Evolutionary conservation across 92 coral and sea anemone species (phyloP), one percentile per base, ranked within the genome.

Genomic region (Palythoa grandiflora): DNA sequence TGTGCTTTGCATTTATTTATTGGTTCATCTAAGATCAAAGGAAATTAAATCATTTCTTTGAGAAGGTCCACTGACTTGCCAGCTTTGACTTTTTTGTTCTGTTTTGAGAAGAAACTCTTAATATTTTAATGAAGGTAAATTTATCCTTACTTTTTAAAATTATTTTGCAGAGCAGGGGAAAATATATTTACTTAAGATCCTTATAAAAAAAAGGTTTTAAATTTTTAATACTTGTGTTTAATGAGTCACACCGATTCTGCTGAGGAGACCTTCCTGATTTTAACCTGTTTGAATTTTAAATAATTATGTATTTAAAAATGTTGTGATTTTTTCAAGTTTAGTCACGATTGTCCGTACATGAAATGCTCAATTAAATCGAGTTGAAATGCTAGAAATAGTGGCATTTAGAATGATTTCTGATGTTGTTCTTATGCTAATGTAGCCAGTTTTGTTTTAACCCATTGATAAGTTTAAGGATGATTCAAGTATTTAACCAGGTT

Each of bases 81-180:
- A 37, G 59, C 86, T 47, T 48, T 51, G 61, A 16, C 17, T 59
- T 79, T 40, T 15, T 51, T 54, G 16, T 50, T 53, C n/a, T 63
- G 70, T 63, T 63, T 63, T 63, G 20, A 63, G 28, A 47, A 44
- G 75, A 40, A 65, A 19, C 60, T 44, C 6, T 21, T 15, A 21
- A 11, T 65, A 11, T 61, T 57, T 52, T 11, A 63, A 44, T 47
- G 75, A 65, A 81, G 73, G 75, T 81, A 81, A 80, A 81, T 11
- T 28, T 36, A 28, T 35, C 44, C 47, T 70, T 36, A 65, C 3
- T 17, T 65, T 65, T 5, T 20, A 35, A 9, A 20, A 10, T 35
- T 16, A 10, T 59, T 81, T 28, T 66, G 47, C 54, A 20, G 37
- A 63, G n/a, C 3, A 28, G 13, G 39, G 39, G 63, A 9, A 9